Evolutionary conservation across 2,888 invertebrate genomes (phyloP), one percentile per base, ranked within the genome.

Genomic region (Catocala nupta): DNA sequence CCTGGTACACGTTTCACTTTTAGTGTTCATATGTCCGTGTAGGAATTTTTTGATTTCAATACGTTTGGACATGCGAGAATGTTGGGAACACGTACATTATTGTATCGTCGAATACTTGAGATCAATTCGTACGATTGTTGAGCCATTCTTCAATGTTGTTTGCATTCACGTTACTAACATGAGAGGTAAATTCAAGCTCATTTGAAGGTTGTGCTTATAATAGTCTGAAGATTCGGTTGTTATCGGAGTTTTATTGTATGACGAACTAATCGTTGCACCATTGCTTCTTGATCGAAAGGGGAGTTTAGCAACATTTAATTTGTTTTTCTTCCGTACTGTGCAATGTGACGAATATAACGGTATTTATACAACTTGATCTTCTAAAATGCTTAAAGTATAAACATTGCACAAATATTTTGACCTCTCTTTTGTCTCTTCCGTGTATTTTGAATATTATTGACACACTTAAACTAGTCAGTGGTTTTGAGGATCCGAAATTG

Each of bases 181-280:
- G 66, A 70, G 78, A 73, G 78, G 67, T 78, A 68, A 81, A 79
- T 78, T 79, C 73, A 81, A 85, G 90, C 90, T 91, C 90, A 91
- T 91, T 81, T 85, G 71, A 90, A 86, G 92, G 92, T 92, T 92
- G 91, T 92, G 92, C 84, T 77, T 85, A 79, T 78, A 82, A 84
- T 87, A 87, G 85, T 89, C 81, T 87, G 86, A 87, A 50, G 74
- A 74, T 84, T 86, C 71, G 84, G 82, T 88, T 84, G 83, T 87
- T 80, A 79, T 79, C 80, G 68, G 78, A 78, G 63, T 64, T 74
- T 65, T 77, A 75, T 75, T 78, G 55, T 77, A 74, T 72, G 73
- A 73, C 61, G 57, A 70, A 72, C 65, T 71, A 58, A 62, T 61
- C 51, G 68, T 70, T 63, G 59, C 64, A 65, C 62, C 63, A 58